These are phyloP conservation scores for Crossaster papposus DNA, from an alignment of 53 echinoderm and acorn worm species.

Conservation along the genomic window DNA sequence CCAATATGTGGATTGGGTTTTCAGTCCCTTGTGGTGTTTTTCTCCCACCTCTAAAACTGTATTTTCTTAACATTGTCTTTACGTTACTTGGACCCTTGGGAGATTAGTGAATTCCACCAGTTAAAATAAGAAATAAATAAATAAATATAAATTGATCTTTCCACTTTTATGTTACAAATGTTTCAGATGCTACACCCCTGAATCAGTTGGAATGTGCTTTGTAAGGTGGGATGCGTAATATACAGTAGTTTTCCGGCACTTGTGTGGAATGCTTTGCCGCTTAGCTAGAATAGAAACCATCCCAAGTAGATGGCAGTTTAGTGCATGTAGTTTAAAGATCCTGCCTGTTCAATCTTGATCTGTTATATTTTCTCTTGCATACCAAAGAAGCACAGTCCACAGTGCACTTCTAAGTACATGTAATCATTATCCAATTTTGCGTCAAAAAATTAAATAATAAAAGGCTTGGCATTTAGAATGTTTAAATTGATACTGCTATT, in stretches of 20 bases:
- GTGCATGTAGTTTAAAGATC: neutral
- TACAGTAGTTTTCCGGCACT: neutral
- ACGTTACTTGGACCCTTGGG: too few relatives aligned
- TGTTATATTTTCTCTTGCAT: neutral
- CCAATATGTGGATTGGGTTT: too few relatives aligned
- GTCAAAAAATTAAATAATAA: neutral
- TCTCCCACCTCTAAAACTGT: too few relatives aligned
- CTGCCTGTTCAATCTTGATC: neutral
- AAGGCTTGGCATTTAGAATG: too few relatives aligned
- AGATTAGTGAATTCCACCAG: too few relatives aligned
- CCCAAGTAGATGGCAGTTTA: conserved; percentile 20
- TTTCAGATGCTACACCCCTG: conserved; percentile 46
- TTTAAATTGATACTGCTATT: too few relatives aligned
- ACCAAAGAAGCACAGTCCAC: neutral
- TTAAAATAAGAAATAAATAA: too few relatives aligned
- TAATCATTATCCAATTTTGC: neutral
- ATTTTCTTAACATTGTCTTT: too few relatives aligned
- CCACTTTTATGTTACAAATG: conserved; percentile 5
- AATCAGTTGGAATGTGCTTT: conserved; percentile 45
- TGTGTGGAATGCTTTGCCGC: conserved; percentile 19
- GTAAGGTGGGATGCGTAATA: conserved; percentile 50
- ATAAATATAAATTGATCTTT: conserved; percentile 11
- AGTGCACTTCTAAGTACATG: neutral
- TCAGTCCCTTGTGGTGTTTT: too few relatives aligned
- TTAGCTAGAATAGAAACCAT: conserved; percentile 19